Evolutionary conservation across 2,113 vertebrate genomes (phyloP), one percentile per base, ranked within the genome.

Genomic region (Kryptolebias marmoratus): DNA sequence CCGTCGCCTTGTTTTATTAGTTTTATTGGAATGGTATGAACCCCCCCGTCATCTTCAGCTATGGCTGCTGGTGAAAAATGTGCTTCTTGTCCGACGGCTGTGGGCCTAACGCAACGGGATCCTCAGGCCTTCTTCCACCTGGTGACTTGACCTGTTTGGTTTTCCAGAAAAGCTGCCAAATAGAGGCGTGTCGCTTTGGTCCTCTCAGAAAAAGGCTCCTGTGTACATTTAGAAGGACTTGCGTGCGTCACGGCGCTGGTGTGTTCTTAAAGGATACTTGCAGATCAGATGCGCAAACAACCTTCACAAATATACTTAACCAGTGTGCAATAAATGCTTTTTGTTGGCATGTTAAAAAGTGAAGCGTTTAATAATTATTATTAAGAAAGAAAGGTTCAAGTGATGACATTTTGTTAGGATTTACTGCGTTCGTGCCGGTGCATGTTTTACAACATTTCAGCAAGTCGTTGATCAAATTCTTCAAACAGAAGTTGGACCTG

Each of bases 101-200:
- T 16, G 18, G 55, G 1, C 36, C 3, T 70, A 1, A 27, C 12
- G 49, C 11, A 30, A 48, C 68, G 66, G 67, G 39, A 68, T 18
- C 48, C 54, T 12, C 45, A 67, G 63, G 22, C 15, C 42, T 22
- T 42, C 45, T 58, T 60, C 32, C 28, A 28, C 39, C 52, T 30
- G 36, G 63, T 81, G 70, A 77, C 77, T 56, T 71, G 59, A 50
- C 56, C 36, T 32, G 13, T 56, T 73, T 42, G n/a, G 27, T 31
- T 28, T 64, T 39, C 39, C 49, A 3, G 56, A 53, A 39, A 22
- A 9, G 50, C 45, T 57, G 64, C 32, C 70, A 88, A 68, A 82
- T 49, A 75, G 75, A 85, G 82, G 87, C 14, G 79, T 83, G 85
- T 80, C 64, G 75, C 71, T 79, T 82, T 53, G 53, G 75, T 77